Evolutionary conservation across 2,888 invertebrate genomes (phyloP).

Genomic region (Barypeithes pellucidus): DNA sequence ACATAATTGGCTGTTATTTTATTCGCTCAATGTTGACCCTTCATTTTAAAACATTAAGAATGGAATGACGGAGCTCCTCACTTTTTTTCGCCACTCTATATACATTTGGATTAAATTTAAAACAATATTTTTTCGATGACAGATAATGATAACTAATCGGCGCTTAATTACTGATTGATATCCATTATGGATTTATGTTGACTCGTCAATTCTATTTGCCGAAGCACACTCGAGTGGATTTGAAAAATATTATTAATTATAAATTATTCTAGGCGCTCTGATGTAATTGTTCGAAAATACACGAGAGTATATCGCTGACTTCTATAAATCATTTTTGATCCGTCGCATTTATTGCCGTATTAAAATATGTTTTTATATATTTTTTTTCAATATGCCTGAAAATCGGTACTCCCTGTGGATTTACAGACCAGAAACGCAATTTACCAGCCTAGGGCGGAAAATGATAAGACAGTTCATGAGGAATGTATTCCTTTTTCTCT

Average conservation of each 20-base stretch:
- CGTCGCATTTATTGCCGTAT: no score
- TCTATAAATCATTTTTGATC: neutral
- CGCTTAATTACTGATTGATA: constrained; percentile 2
- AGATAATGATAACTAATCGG: constrained; percentile 15
- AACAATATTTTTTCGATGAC: neutral
- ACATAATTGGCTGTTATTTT: no score
- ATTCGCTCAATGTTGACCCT: no score
- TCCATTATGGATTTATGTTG: constrained; percentile 5
- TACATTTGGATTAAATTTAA: neutral
- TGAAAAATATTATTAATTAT: neutral
- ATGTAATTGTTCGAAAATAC: constrained; percentile 15
- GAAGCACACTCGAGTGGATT: neutral
- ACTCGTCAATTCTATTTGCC: constrained; percentile 6
- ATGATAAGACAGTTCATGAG: no score
- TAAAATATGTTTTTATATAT: no score
- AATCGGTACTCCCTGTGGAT: no score
- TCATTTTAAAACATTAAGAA: no score
- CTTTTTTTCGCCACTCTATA: neutral
- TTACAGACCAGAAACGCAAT: no score
- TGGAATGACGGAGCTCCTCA: no score
- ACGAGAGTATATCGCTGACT: neutral
- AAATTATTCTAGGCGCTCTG: constrained; percentile 9
- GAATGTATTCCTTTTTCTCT: no score
- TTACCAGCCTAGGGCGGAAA: no score
- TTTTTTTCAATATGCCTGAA: neutral